phyloP scores from a whole-genome alignment of 2,888 invertebrate species.

The Protodeltote pygarga region DNA sequence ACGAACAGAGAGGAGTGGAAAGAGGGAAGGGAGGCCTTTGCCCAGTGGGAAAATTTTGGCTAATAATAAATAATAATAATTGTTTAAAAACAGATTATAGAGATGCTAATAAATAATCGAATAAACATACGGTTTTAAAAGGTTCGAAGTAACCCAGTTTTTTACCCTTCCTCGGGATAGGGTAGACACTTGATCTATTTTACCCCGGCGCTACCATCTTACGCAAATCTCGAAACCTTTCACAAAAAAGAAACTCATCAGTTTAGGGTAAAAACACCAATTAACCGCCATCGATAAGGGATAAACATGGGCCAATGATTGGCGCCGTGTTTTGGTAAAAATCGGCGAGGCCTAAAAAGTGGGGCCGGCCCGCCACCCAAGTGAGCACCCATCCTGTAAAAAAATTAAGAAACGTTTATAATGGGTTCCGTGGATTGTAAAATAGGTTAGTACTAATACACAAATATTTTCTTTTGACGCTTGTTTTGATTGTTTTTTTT shows the following conservation, averaged over 20 bases:
- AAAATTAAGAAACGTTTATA: not conserved
- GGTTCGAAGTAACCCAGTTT: not conserved
- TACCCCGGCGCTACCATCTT: conserved; percentile 62
- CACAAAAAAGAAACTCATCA: conserved; percentile 52
- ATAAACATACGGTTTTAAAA: conserved; percentile 3
- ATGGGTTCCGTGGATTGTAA: conserved; percentile 28
- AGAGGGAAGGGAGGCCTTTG: too few species aligned
- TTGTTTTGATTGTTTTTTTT: too few species aligned
- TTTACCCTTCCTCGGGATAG: not conserved
- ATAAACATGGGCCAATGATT: conserved; percentile 59
- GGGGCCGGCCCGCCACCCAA: conserved; percentile 56
- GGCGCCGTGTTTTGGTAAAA: conserved; percentile 64
- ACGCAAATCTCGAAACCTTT: conserved; percentile 55
- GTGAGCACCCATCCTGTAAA: conserved; percentile 39
- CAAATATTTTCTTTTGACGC: not conserved
- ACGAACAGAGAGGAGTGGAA: too few species aligned
- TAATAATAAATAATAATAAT: too few species aligned
- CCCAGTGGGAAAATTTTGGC: too few species aligned
- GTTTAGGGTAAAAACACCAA: conserved; percentile 72
- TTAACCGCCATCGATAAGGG: conserved; percentile 68
- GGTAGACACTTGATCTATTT: conserved; percentile 15
- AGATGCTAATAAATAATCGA: conserved; percentile 10
- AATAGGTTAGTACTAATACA: not conserved
- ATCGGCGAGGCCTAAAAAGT: conserved; percentile 55
- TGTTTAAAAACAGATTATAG: conserved; percentile 6